Evolutionary conservation across 2,113 vertebrate species (phyloP), one percentile per base, ranked within the genome.

Genomic region (Paratilapia polleni): DNA sequence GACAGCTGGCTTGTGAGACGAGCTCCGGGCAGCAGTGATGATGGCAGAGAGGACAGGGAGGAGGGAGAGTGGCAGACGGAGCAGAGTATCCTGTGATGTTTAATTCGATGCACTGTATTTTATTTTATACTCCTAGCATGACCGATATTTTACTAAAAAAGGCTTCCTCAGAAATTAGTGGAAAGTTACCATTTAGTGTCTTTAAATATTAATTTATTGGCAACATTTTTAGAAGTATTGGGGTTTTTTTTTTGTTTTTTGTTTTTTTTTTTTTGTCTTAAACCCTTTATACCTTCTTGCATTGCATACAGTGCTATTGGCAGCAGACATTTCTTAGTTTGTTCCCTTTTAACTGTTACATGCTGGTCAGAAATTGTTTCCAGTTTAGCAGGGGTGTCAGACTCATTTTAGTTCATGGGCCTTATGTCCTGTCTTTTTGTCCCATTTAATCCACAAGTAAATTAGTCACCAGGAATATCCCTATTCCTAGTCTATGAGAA

Each of bases 1-100:
- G 92, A 92, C 93, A 94, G 94, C 93, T 95, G 93, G 87, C 84
- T 89, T 81, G 43, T 90, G 90, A 90, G 91, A 90, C 36, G 78
- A 88, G 84, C 88, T 85, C 0, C 5, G 87, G 86, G 79, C 85
- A 81, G 81, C 60, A 14, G 34, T 2, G 80, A 68, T 82, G 77
- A 81, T 43, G 83, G 81, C 60, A 34, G 82, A 59, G 66, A 74
- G 57, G 59, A 70, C 0, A 59, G 52, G 54, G 82, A 78, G 64
- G 31, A 59, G 63, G 43, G 8, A 9, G 43, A 59, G 68, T 54
- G 52, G 43, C 49, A 85, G 15, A 41, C 3, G 10, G 63, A 77
- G 73, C 73, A 47, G 4, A 57, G n/a, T 70, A 83, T 31, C 62
- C 28, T 38, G 38, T 62, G 10, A 24, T 43, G 47, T 88, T 81